Percentiles rank a stretch among this genome's conserved stretches.
Conservation (phyloP, 2,888 invertebrate genomes). For the Acleris sparsana region DNA sequence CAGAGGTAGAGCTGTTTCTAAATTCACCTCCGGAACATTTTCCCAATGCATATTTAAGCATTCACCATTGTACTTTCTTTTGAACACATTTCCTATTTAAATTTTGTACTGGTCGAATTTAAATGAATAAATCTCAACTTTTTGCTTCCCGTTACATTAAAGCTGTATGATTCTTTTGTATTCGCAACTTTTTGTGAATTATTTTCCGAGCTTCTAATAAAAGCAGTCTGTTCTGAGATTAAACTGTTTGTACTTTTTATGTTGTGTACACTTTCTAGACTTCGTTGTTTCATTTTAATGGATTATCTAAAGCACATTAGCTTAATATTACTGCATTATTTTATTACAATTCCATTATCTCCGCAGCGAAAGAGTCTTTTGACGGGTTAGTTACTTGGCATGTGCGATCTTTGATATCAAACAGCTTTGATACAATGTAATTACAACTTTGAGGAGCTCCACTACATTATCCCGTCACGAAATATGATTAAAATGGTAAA, state of each 20-base stretch:
- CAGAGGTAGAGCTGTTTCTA: conserved; percentile 6
- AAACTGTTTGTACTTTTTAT: conserved; percentile 11
- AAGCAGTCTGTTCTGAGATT: conserved; percentile 7
- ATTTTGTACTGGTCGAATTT: conserved; percentile 35
- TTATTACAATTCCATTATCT: too few relatives aligned
- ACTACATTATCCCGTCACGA: conserved; percentile 23
- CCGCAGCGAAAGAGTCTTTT: conserved; percentile 9
- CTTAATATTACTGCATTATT: too few relatives aligned
- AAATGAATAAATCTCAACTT: conserved; percentile 37
- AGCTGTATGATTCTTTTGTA: conserved; percentile 35
- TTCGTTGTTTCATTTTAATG: neutral
- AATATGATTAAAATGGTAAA: conserved; percentile 37
- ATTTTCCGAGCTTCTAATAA: conserved; percentile 29
- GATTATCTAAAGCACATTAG: neutral
- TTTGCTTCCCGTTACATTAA: conserved; percentile 22
- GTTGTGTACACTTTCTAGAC: neutral
- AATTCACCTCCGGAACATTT: conserved; percentile 25
- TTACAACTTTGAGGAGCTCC: conserved; percentile 28
- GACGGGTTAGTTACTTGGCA: conserved; percentile 14
- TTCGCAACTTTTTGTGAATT: conserved; percentile 28
- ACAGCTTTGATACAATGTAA: conserved; percentile 32
- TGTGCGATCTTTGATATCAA: conserved; percentile 29
- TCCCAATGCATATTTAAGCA: conserved; percentile 32
- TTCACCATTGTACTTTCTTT: conserved; percentile 32
- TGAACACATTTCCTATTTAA: conserved; percentile 35